Conservation (phyloP, 2,797 vertebrate genomes). For the Astyanax mexicanus region DNA sequence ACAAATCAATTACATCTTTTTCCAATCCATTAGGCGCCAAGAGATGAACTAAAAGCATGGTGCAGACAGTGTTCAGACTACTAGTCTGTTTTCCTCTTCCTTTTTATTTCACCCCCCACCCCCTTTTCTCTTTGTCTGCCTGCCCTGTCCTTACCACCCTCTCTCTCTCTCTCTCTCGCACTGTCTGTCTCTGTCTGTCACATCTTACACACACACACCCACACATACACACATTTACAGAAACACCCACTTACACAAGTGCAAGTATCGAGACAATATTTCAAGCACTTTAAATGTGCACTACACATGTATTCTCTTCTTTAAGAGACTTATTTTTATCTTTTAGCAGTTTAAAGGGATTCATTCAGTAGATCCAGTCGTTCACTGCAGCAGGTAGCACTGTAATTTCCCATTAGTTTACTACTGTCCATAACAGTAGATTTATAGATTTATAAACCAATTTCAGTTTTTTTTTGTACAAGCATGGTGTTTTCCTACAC, state of each 20-base stretch:
- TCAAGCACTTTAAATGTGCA: background rate
- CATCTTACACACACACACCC: conserved; percentile 9
- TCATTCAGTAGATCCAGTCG: no score
- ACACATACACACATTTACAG: background rate
- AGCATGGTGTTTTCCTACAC: no score
- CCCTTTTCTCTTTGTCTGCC: conserved; percentile 43
- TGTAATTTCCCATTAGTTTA: no score
- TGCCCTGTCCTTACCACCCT: conserved; percentile 25
- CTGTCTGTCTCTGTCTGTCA: background rate
- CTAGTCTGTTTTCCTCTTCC: conserved; percentile 31
- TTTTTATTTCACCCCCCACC: conserved; percentile 30
- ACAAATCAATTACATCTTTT: conserved; percentile 80
- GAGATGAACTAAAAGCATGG: conserved; percentile 72
- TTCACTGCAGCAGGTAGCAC: no score
- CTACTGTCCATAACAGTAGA: background rate
- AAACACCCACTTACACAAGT: background rate
- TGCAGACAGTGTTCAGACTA: conserved; percentile 65
- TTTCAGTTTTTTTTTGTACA: no score
- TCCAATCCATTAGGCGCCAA: conserved; percentile 76
- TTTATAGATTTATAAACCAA: no score
- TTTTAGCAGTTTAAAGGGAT: no score
- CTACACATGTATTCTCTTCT: background rate
- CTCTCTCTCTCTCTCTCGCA: conserved; percentile 9
- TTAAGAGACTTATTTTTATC: no score
- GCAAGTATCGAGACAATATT: background rate